These are phyloP conservation scores for Portevinia maculata DNA, from an alignment of 2,888 invertebrate genomes.

Conservation along the genomic window DNA sequence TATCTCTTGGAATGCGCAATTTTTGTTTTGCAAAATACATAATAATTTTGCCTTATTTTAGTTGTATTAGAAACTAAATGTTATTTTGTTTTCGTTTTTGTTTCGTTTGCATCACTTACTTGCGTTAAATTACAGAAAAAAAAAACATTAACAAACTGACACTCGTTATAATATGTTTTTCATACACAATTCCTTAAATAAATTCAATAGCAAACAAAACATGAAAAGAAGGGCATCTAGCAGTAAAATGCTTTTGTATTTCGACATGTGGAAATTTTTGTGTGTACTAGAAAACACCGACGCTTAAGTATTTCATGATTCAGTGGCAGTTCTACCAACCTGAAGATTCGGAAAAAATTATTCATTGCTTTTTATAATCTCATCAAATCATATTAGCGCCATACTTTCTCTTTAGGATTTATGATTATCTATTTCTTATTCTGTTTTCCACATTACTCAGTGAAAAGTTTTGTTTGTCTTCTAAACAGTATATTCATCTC, in stretches of 20 bases:
- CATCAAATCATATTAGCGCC: neutral
- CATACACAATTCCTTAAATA: constrained; percentile 2
- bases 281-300: constrained; percentile 29
- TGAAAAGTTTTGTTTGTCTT: no score
- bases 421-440: no score
- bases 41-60: constrained; percentile 27
- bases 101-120: constrained; percentile 74
- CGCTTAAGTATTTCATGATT: constrained; percentile 12
- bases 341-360: neutral
- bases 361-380: constrained; percentile 4
- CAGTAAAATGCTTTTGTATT: constrained; percentile 25
- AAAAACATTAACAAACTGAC: constrained; percentile 50
- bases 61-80: constrained; percentile 49
- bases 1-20: constrained; percentile 52
- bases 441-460: no score
- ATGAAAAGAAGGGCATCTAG: constrained; percentile 6
- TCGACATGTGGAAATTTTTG: constrained; percentile 38
- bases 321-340: neutral
- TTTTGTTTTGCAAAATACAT: constrained; percentile 41
- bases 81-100: constrained; percentile 55
- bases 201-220: neutral
- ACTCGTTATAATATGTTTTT: constrained; percentile 21
- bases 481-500: no score
- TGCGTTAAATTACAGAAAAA: constrained; percentile 72
- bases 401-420: neutral